phyloP scores from a whole-genome alignment of 1,140 invertebrate genomes.

The Drosophila kohkoa region DNA sequence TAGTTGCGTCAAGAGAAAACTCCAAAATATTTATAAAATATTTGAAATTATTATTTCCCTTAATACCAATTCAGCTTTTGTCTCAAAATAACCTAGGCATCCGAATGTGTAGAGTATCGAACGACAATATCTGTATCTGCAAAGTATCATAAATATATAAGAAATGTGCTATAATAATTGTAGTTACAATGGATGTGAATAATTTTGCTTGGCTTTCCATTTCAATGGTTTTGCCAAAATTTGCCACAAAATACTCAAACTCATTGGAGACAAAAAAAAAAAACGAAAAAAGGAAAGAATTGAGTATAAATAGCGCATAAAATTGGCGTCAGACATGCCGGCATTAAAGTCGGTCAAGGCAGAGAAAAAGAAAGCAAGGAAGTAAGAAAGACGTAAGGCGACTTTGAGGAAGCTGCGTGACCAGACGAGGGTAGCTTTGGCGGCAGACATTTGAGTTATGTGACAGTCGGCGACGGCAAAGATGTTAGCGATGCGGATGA shows the following conservation, averaged over 20 bases:
- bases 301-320: slow-evolving; percentile 65
- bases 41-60: too few relatives aligned
- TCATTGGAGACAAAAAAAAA: slow-evolving; percentile 4
- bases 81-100: too few relatives aligned
- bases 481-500: slow-evolving; percentile 25
- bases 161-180: not conserved
- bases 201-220: slow-evolving; percentile 3
- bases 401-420: slow-evolving; percentile 64
- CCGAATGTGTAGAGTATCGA: too few relatives aligned
- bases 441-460: slow-evolving; percentile 80
- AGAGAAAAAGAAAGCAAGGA: slow-evolving; percentile 35
- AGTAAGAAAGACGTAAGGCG: slow-evolving; percentile 21
- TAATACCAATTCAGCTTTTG: too few relatives aligned
- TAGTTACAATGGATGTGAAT: not conserved
- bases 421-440: slow-evolving; percentile 80
- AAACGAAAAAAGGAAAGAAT: not conserved
- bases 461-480: slow-evolving; percentile 62
- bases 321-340: slow-evolving; percentile 78
- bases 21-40: too few relatives aligned
- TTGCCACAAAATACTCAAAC: slow-evolving; percentile 8
- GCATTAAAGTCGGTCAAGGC: slow-evolving; percentile 80
- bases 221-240: slow-evolving; percentile 9
- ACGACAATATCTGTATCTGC: not conserved
- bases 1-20: too few relatives aligned
- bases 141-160: not conserved